phyloP scores from a whole-genome alignment of 2,797 vertebrate species.

The Morus bassanus region DNA sequence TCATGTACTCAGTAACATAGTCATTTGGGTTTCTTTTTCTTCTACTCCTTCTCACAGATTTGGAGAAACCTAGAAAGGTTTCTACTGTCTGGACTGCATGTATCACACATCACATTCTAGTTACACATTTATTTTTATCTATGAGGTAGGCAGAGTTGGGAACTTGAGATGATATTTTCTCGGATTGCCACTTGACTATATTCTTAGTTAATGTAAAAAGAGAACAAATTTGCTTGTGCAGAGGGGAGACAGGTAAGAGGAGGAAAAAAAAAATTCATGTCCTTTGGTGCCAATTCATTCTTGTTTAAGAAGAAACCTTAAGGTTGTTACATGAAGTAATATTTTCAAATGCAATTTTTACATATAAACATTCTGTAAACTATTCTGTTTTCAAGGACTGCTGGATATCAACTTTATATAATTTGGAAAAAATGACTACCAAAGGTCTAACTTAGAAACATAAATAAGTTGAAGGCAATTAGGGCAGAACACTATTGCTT shows the following conservation, averaged over 20 bases:
- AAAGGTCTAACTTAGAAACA: background rate
- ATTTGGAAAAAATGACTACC: background rate
- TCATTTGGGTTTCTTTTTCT: background rate
- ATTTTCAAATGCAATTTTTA: background rate
- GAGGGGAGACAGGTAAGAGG: background rate
- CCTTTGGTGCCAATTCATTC: background rate
- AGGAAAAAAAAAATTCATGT: background rate
- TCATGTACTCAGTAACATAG: background rate
- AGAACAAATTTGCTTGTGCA: background rate
- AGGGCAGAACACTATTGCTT: constrained; percentile 15
- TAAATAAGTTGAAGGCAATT: background rate
- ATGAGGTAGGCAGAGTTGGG: background rate
- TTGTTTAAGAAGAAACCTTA: background rate
- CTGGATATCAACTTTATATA: background rate
- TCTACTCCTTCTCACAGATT: background rate
- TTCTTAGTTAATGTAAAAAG: background rate
- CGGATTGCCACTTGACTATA: background rate
- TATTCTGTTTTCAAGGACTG: background rate
- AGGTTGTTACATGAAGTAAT: background rate
- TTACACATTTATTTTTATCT: constrained; percentile 29
- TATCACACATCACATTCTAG: background rate
- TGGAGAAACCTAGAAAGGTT: background rate
- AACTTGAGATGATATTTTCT: background rate
- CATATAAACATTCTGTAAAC: background rate
- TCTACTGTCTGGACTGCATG: background rate